Percentiles rank a stretch among this genome's conserved stretches.
Evolutionary conservation across 2,888 invertebrate genomes (phyloP).

Genomic region (Sarcophaga variegata): DNA sequence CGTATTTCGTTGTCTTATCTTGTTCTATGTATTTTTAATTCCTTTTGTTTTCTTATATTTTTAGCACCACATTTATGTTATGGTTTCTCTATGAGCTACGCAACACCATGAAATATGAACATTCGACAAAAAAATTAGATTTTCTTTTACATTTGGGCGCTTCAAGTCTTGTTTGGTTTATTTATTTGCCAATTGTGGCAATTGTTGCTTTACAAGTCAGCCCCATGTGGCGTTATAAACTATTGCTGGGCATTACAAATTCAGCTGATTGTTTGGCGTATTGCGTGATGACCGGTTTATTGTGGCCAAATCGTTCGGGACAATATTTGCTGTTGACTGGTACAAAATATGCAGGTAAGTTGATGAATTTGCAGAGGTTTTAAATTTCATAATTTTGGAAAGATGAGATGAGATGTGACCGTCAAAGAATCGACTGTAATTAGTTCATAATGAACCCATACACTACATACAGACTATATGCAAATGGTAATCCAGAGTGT

Average conservation of each 20-base stretch:
- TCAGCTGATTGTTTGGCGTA: constrained; percentile 97
- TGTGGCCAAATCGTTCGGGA: constrained; percentile 97
- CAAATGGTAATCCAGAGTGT: too few relatives aligned
- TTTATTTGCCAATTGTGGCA: constrained; percentile 97
- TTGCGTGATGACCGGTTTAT: constrained; percentile 95
- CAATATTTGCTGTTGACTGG: constrained; percentile 93
- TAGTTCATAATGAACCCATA: too few relatives aligned
- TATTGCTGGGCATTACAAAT: constrained; percentile 96
- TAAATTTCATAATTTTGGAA: too few relatives aligned
- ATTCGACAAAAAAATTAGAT: constrained; percentile 91
- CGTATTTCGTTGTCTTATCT: too few relatives aligned
- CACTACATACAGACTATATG: too few relatives aligned
- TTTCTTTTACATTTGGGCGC: constrained; percentile 98
- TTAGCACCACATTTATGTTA: constrained; percentile 89
- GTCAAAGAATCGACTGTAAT: too few relatives aligned
- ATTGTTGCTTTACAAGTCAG: constrained; percentile 96
- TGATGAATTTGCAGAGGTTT: background rate
- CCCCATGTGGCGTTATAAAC: constrained; percentile 97
- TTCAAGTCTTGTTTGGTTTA: constrained; percentile 98
- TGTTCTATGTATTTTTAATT: background rate
- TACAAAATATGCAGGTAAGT: constrained; percentile 84
- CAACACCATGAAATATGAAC: constrained; percentile 90
- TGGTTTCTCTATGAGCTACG: constrained; percentile 92
- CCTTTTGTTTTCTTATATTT: constrained; percentile 38
- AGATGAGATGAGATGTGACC: too few relatives aligned